Percentiles rank a stretch among this genome's conserved stretches.
Evolutionary conservation across 2,888 invertebrate species (phyloP).

Genomic region (Mythimna albipuncta): DNA sequence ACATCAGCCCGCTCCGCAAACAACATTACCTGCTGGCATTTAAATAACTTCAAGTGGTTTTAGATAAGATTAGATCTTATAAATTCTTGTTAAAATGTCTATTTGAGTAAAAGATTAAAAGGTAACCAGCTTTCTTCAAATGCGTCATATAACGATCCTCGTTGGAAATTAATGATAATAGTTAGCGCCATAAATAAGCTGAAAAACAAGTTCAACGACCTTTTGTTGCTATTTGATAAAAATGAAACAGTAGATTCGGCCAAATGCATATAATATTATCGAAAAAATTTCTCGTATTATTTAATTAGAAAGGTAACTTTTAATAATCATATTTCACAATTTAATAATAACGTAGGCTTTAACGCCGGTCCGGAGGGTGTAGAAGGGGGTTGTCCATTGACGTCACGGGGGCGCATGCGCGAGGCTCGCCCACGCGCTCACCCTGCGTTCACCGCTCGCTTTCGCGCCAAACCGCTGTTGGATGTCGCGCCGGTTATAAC

Average conservation of each 20-base stretch:
- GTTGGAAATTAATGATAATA: background rate
- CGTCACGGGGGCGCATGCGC: constrained; percentile 86
- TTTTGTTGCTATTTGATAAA: constrained; percentile 22
- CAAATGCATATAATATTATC: background rate
- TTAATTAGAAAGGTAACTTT: constrained; percentile 10
- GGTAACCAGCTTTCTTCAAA: background rate
- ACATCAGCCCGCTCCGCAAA: constrained; percentile 63
- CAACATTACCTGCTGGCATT: constrained; percentile 63
- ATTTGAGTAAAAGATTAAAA: constrained; percentile 5
- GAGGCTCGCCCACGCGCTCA: constrained; percentile 76
- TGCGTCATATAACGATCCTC: background rate
- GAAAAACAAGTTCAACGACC: constrained; percentile 30
- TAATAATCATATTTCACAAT: constrained; percentile 38
- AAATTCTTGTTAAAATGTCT: constrained; percentile 13
- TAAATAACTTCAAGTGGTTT: constrained; percentile 36
- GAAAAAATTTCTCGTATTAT: constrained; percentile 1
- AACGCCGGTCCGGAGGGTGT: constrained; percentile 60
- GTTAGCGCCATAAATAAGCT: constrained; percentile 4
- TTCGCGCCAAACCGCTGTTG: constrained; percentile 87
- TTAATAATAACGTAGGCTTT: constrained; percentile 41
- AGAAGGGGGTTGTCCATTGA: constrained; percentile 79
- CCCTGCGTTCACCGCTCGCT: constrained; percentile 70
- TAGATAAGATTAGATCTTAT: constrained; percentile 16
- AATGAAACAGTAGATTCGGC: background rate
- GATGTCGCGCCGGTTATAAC: constrained; percentile 83